Evolutionary conservation across 2,888 invertebrate species (phyloP).

Genomic region (Andrena camellia): DNA sequence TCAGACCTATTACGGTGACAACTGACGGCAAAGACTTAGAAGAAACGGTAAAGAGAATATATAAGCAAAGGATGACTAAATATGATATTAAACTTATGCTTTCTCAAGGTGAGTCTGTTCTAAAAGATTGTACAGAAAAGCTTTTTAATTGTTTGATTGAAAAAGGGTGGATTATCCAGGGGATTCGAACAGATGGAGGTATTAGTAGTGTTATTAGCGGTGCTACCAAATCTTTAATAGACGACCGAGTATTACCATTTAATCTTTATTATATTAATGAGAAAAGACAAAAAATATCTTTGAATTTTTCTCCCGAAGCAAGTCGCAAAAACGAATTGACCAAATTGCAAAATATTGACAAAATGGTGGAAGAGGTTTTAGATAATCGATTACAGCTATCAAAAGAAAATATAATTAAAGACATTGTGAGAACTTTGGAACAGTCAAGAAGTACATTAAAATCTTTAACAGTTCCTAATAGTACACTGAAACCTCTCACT

Average conservation of each 20-base stretch:
- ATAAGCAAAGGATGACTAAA: background rate
- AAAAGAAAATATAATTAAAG: background rate
- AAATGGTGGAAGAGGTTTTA: background rate
- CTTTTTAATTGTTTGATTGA: background rate
- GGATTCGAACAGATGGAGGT: background rate
- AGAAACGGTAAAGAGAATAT: background rate
- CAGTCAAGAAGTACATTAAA: constrained; percentile 20
- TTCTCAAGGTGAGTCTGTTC: background rate
- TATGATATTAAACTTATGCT: background rate
- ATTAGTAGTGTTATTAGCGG: background rate
- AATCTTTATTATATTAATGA: background rate
- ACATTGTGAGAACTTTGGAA: background rate
- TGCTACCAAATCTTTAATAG: background rate
- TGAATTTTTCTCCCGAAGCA: background rate
- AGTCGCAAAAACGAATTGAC: background rate
- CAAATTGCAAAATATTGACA: constrained; percentile 3
- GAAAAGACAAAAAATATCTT: background rate
- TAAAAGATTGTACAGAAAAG: background rate
- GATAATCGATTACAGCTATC: background rate
- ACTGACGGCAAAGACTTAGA: background rate
- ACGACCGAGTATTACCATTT: fast-evolving
- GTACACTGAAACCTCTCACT: constrained; percentile 46
- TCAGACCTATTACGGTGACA: constrained; percentile 21
- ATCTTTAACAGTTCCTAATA: constrained; percentile 32
- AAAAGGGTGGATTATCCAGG: background rate